Base-by-base conservation (phyloP, 2,113 vertebrate species). In the Odontophorus gujanensis region DNA sequence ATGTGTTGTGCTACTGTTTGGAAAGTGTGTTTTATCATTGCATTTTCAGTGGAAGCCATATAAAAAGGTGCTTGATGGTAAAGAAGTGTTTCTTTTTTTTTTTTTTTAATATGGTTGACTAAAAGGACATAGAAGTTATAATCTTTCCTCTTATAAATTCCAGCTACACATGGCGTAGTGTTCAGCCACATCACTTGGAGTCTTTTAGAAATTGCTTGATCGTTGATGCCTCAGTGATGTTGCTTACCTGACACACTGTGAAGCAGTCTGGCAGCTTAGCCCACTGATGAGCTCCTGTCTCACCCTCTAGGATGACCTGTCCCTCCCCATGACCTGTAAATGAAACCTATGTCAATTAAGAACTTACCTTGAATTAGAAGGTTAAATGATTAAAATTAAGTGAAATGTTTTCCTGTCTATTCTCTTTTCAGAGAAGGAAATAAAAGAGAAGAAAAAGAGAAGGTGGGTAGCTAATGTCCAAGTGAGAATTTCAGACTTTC, bases 221-320 rank as follows among this genome's bases (percentile, higher is more conserved):
- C 22, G 8, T 3, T 59, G 71, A 45, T 57, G 36, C 12, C 21
- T 50, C 32, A 14, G 40, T 0, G 0, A 50, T 69, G 34, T 4
- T 69, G 38, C 5, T 45, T 58, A 36, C 24, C 45, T 43, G 25
- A 45, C 1, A 81, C 47, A 32, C 11, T 22, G 28, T 30, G 48
- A 22, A 65, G 15, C 15, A 71, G n/a, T 79, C 61, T 88, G 21
- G 18, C 4, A 84, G 30, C 61, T 73, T 84, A 79, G 8, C 8
- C 10, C 18, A 45, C 22, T 30, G 14, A 43, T 25, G 25, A 50
- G 15, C 32, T 25, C n/a, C 36, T 57, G 28, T 38, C 40, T 59
- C 1, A 0, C 18, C 12, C 21, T 80, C 34, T 63, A 45, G 26
- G 30, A 68, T 63, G 3, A 8, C 7, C 15, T 51, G 8, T 38